A percentile compares a stretch with the other conserved stretches of the same genome.
Evolutionary conservation across 2,113 vertebrate genomes (phyloP).

Genomic region (Dascyllus trimaculatus): DNA sequence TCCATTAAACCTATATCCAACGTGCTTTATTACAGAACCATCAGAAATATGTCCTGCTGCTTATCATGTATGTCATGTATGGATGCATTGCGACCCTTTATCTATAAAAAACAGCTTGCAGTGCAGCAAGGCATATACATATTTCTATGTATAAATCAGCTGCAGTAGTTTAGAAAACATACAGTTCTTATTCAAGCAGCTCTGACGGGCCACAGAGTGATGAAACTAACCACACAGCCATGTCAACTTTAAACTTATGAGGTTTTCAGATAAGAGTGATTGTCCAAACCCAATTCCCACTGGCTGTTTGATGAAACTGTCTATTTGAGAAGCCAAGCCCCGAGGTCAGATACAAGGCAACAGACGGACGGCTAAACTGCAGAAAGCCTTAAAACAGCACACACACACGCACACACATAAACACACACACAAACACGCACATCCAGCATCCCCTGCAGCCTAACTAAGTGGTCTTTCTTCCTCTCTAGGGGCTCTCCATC

Average conservation of each 20-base stretch:
- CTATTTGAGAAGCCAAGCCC: conserved; percentile 49
- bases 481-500: conserved; percentile 65
- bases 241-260: conserved; percentile 11
- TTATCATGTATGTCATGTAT: no score
- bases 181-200: not conserved
- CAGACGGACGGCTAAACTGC: conserved; percentile 47
- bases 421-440: conserved; percentile 38
- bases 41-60: no score
- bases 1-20: no score
- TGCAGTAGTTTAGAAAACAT: not conserved
- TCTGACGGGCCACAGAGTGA: conserved; percentile 33
- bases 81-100: not conserved
- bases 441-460: conserved; percentile 37
- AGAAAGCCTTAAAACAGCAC: conserved; percentile 31
- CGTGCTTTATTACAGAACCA: no score
- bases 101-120: no score
- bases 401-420: conserved; percentile 27
- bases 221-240: conserved; percentile 40
- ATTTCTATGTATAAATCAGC: not conserved
- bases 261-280: conserved; percentile 38
- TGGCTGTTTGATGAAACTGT: conserved; percentile 57
- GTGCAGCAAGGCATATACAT: not conserved
- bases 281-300: conserved; percentile 34
- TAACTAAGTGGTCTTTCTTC: conserved; percentile 74
- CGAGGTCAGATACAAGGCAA: conserved; percentile 52